These are phyloP conservation scores for Panagrolaimus sp. DNA, from an alignment of 1,140 invertebrate genomes.

Conservation along the genomic window DNA sequence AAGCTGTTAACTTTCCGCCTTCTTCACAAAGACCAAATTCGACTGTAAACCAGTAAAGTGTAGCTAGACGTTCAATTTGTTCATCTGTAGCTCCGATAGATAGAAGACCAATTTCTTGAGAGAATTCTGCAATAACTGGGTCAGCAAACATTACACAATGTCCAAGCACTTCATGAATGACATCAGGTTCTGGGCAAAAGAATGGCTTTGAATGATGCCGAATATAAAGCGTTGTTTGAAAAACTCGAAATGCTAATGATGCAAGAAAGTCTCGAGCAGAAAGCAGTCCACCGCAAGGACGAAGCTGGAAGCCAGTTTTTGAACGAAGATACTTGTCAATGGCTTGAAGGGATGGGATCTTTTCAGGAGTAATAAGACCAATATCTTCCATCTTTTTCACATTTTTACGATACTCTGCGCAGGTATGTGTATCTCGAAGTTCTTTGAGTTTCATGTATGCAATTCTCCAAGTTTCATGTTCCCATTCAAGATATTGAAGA, in stretches of 20 bases:
- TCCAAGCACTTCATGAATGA: slow-evolving; percentile 65
- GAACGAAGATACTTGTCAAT: slow-evolving; percentile 78
- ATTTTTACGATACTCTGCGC: slow-evolving; percentile 76
- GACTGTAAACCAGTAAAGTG: slow-evolving; percentile 97
- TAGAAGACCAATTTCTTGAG: slow-evolving; percentile 65
- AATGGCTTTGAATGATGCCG: slow-evolving; percentile 87
- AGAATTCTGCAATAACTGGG: slow-evolving; percentile 64
- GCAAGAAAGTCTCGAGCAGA: slow-evolving; percentile 87
- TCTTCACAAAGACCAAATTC: slow-evolving; percentile 97
- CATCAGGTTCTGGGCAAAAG: slow-evolving; percentile 90
- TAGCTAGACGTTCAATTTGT: slow-evolving; percentile 96
- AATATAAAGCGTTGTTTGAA: slow-evolving; percentile 84
- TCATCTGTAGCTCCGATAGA: slow-evolving; percentile 90
- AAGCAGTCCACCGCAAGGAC: slow-evolving; percentile 92
- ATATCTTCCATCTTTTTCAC: slow-evolving; percentile 80
- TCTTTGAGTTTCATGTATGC: slow-evolving; percentile 81
- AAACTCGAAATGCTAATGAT: slow-evolving; percentile 80
- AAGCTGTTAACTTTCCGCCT: slow-evolving; percentile 78
- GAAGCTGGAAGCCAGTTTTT: slow-evolving; percentile 83
- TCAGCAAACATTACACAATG: slow-evolving; percentile 65
- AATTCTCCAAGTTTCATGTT: slow-evolving; percentile 80
- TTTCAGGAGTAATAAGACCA: slow-evolving; percentile 75
- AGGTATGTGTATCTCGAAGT: slow-evolving; percentile 85
- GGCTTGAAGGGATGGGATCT: slow-evolving; percentile 88
- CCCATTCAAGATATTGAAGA: slow-evolving; percentile 79